phyloP scores from a whole-genome alignment of 2,888 invertebrate species.

The Drosophila formosana region DNA sequence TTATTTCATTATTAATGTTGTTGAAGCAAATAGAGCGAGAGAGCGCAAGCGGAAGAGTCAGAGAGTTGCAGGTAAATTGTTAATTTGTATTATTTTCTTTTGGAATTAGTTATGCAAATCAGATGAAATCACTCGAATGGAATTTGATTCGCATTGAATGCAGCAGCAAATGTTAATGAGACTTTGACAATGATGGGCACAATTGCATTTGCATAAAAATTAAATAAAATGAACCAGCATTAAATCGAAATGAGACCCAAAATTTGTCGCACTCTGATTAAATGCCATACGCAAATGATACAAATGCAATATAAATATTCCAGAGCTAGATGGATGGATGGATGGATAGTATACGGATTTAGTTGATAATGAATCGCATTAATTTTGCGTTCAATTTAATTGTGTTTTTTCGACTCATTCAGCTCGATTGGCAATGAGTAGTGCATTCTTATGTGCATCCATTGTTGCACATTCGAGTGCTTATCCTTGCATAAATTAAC shows the following conservation, averaged over 20 bases:
- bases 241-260: background rate
- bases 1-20: constrained; percentile 4
- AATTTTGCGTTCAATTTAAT: constrained; percentile 15
- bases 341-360: background rate
- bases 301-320: background rate
- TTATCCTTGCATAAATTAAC: constrained; percentile 20
- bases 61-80: background rate
- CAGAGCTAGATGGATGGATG: background rate
- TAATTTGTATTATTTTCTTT: constrained; percentile 14
- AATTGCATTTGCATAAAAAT: constrained; percentile 33
- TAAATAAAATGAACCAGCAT: constrained; percentile 3
- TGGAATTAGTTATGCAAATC: constrained; percentile 36
- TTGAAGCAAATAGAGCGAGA: background rate
- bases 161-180: constrained; percentile 26
- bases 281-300: constrained; percentile 1
- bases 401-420: constrained; percentile 8
- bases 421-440: background rate
- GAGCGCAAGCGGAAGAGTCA: background rate
- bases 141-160: constrained; percentile 16
- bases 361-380: constrained; percentile 11
- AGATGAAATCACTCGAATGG: constrained; percentile 21
- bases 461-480: background rate
- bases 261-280: constrained; percentile 23
- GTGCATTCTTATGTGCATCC: constrained; percentile 12
- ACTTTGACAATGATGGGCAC: constrained; percentile 29